Percentiles rank a stretch among this genome's conserved stretches.
Conservation (phyloP, 2,113 vertebrate genomes). For the Oncorhynchus kisutch region DNA sequence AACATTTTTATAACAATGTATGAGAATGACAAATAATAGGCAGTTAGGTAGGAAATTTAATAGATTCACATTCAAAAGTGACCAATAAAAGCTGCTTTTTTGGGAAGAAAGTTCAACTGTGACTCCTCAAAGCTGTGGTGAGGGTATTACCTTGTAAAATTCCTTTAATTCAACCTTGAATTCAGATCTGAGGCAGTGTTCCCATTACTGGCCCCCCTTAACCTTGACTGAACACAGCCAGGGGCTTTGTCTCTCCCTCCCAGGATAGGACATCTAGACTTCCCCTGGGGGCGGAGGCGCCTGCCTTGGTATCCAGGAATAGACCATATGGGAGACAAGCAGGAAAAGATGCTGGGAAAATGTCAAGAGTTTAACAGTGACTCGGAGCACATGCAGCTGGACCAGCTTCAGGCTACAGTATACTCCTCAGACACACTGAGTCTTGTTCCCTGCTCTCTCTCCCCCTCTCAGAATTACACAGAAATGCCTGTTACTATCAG, state of each 20-base stretch:
- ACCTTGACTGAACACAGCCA: slow-evolving; percentile 1
- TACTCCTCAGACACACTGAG: slow-evolving; percentile 17
- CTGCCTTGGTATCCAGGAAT: slow-evolving; percentile 13
- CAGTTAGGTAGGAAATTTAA: neutral
- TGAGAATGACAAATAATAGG: too few species aligned
- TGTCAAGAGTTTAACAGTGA: slow-evolving; percentile 20
- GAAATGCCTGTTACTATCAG: neutral
- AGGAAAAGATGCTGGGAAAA: slow-evolving; percentile 43
- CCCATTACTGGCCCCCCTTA: neutral
- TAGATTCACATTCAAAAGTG: neutral
- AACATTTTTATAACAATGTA: too few species aligned
- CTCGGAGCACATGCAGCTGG: slow-evolving; percentile 21
- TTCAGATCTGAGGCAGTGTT: neutral
- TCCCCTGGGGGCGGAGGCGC: neutral
- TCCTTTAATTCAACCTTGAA: neutral
- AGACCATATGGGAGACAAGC: slow-evolving; percentile 21
- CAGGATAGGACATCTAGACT: slow-evolving; percentile 4
- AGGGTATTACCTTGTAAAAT: neutral
- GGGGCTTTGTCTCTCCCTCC: neutral
- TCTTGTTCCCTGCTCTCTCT: slow-evolving; percentile 10
- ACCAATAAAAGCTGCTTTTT: neutral
- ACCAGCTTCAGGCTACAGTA: neutral
- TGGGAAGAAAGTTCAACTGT: neutral
- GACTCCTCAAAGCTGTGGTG: neutral
- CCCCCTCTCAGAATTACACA: slow-evolving; percentile 4